Conservation (phyloP, 2,888 invertebrate genomes). For the Drosophila fulvimacula region DNA sequence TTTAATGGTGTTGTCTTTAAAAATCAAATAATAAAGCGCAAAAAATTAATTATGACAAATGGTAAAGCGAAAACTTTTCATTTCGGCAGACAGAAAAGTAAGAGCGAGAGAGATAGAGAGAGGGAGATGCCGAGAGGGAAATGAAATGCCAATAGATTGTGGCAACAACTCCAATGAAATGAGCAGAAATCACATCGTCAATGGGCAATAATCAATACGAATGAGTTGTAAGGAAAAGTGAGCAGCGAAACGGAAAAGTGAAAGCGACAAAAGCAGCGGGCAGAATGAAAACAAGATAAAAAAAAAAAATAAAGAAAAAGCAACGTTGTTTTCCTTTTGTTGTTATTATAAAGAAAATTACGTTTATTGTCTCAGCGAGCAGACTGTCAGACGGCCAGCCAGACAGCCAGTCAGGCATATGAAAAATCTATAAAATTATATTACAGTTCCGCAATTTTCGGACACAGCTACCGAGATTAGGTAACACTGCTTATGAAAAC, state of each 20-base stretch:
- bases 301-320: conserved; percentile 4
- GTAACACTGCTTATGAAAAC: conserved; percentile 58
- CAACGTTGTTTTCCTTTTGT: conserved; percentile 14
- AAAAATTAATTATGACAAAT: conserved; percentile 77
- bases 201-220: conserved; percentile 72
- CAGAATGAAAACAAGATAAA: conserved; percentile 55
- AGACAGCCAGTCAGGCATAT: conserved; percentile 9
- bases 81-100: conserved; percentile 41
- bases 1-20: conserved; percentile 57
- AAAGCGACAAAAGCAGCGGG: conserved; percentile 55
- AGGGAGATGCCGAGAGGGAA: conserved; percentile 14
- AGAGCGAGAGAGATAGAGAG: conserved; percentile 2
- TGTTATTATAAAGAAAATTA: conserved; percentile 22
- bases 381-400: background rate
- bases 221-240: conserved; percentile 63
- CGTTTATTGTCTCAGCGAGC: conserved; percentile 9
- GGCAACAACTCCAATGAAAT: conserved; percentile 31
- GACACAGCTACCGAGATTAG: conserved; percentile 53
- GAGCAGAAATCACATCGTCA: conserved; percentile 54
- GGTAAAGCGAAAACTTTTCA: conserved; percentile 69
- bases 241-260: conserved; percentile 68
- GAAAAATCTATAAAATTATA: conserved; percentile 51
- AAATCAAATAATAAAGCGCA: conserved; percentile 68
- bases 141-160: conserved; percentile 18
- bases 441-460: conserved; percentile 67